Base-by-base conservation (phyloP, 2,888 invertebrate genomes). In the Bembecia ichneumoniformis region DNA sequence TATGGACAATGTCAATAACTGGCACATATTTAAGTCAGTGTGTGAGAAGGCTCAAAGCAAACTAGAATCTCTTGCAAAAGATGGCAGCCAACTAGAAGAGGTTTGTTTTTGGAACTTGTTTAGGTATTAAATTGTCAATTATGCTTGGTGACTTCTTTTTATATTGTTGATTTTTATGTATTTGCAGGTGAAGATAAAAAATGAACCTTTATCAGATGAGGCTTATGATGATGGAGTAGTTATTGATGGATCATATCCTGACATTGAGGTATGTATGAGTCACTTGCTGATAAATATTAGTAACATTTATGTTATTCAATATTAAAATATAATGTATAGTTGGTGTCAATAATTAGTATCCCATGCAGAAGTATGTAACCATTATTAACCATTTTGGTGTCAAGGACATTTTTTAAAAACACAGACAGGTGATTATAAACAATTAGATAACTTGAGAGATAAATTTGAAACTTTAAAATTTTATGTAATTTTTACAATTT, bases 31-130 rank as follows among this genome's bases (percentile, higher is more conserved):
- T 80, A 92, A 90, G 74, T 82, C 88, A 68, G 79, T 88, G 16
- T 93, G 92, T 77, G 83, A 89, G 60, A 88, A 87, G 66, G 89
- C 92, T 58, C 92, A 93, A 82, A 87, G 84, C 66, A 92, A 91
- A 75, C 77, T 92, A 61, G 84, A 83, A 64, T 82, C 88, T 75
- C 89, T 91, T 87, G 68, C 88, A 62, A 86, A 81, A 73, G 83
- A 86, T 72, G 80, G 78, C 73, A 81, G 75, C 83, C 86, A 77
- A 79, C 83, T 84, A 77, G 86, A 86, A 83, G 82, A 82, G 84
- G 76, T 73, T 69, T 69, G 61, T 64, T 64, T 67, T 63, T 62
- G 74, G 75, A 57, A 71, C 48, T 63, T 66, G 60, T 73, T 77
- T 74, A 58, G 73, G 66, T 70, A 74, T 76, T 64, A 67, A 74